A percentile compares a stretch with the other conserved stretches of the same genome.
These are phyloP conservation scores for Eumacrocentrus americanus DNA, from an alignment of 2,888 invertebrate genomes.

Conservation along the genomic window DNA sequence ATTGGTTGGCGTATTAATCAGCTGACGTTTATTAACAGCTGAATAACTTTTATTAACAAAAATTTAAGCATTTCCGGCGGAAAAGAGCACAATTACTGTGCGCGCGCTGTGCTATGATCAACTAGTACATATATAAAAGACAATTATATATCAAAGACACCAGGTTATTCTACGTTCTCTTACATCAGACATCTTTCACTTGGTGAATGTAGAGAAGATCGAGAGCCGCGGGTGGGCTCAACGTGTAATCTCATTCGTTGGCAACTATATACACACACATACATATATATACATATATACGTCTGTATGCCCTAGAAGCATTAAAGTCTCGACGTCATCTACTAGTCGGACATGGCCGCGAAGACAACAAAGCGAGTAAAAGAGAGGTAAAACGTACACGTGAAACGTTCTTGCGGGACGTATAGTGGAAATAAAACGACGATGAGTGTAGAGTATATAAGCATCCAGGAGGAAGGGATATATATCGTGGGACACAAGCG, in stretches of 20 bases:
- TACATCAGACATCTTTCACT: background rate
- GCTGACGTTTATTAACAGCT: too few relatives aligned
- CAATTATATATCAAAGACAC: background rate
- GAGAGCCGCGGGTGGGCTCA: conserved; percentile 47
- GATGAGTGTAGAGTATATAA: too few relatives aligned
- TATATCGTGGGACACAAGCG: conserved; percentile 12
- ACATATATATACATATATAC: background rate
- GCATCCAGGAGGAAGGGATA: conserved; percentile 29
- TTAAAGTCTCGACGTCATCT: conserved; percentile 52
- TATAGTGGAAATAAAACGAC: conserved; percentile 50
- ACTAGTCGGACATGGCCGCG: conserved; percentile 33
- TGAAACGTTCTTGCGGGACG: too few relatives aligned
- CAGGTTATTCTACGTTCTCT: background rate
- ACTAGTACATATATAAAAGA: too few relatives aligned
- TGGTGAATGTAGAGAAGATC: background rate
- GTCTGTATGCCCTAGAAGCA: conserved; percentile 51
- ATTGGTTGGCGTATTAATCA: too few relatives aligned
- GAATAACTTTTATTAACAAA: too few relatives aligned
- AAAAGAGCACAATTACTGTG: too few relatives aligned
- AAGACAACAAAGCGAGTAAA: conserved; percentile 51
- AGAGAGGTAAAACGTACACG: conserved; percentile 25
- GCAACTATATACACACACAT: conserved; percentile 31
- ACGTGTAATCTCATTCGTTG: conserved; percentile 46
- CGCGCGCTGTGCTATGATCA: too few relatives aligned
- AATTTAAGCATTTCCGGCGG: too few relatives aligned